A percentile compares a stretch with the other conserved stretches of the same genome.
phyloP scores from a whole-genome alignment of 2,797 vertebrate species.

The Craterocephalus amniculus region DNA sequence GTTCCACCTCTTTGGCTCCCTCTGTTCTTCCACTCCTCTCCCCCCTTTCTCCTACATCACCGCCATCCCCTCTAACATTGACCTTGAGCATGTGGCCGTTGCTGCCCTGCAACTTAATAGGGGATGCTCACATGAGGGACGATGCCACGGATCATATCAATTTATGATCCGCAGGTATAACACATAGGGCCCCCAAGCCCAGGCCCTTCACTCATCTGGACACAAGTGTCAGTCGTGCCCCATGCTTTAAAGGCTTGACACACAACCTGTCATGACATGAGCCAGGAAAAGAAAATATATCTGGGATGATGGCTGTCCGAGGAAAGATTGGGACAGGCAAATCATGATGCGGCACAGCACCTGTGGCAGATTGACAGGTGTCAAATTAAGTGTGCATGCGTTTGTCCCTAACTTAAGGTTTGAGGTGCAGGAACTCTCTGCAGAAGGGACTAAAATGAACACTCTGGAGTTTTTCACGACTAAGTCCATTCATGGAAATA shows the following conservation, averaged over 20 bases:
- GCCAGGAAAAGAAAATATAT: conserved; percentile 45
- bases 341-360: conserved; percentile 20
- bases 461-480: background rate
- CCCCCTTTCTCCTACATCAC: conserved; percentile 29
- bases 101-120: conserved; percentile 61
- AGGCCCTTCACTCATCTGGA: conserved; percentile 46
- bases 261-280: conserved; percentile 46
- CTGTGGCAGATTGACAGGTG: conserved; percentile 48
- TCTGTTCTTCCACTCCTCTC: background rate
- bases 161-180: conserved; percentile 54
- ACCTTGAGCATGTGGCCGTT: conserved; percentile 62
- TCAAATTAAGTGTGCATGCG: conserved; percentile 28
- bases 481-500: background rate
- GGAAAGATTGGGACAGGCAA: conserved; percentile 34
- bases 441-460: background rate
- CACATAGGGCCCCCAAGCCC: conserved; percentile 3
- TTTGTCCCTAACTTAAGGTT: conserved; percentile 7
- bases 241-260: conserved; percentile 55
- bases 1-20: conserved; percentile 4
- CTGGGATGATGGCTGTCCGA: conserved; percentile 24
- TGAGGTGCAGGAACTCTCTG: background rate
- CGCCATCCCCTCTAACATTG: conserved; percentile 36
- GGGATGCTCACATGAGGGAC: conserved; percentile 43
- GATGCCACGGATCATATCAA: conserved; percentile 50
- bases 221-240: conserved; percentile 43